Base-by-base conservation (phyloP, 1,140 invertebrate genomes). In the Zaprionus inermis region DNA sequence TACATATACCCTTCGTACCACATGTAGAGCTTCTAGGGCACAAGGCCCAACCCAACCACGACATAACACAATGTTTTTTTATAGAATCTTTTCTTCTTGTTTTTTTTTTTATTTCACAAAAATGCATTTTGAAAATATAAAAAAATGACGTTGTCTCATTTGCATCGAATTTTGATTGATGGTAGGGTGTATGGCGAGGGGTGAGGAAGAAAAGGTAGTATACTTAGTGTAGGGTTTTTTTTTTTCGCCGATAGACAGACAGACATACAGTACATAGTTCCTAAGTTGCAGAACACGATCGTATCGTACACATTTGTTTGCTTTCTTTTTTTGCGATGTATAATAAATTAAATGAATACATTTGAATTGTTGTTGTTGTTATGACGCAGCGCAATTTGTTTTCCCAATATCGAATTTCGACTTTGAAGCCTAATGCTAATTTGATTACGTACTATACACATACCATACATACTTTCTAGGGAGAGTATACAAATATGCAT, bases 311-410 rank as follows among this genome's bases (percentile, higher is more conserved):
- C 16, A 32, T 22, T 41, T 61, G 18, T 28, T 46, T 46, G 22
- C 28, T 51, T 32, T 18, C 24, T 44, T 64, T 18, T 51, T 32
- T 18, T 16, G n/a, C 54, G 49, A 41, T 41, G 34, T 41, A 61
- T 51, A 67, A 67, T 67, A 72, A 72, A 59, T 72, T 72, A 67
- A 72, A 72, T 72, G 70, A 72, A 41, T 72, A 41, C 70, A 54
- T 67, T 32, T 54, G 44, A 41, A 18, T 44, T 51, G 22, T 34
- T 32, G 34, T 60, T 38, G 24, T 56, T 22, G 18, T 44, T 11
- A 24, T 51, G 30, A 55, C 24, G 55, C 46, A 44, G 60, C 18
- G 24, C 60, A 58, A 51, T 66, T 49, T 18, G 36, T 36, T 54
- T 22, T 44, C 11, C 56, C 28, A 28, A 34, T 54, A 54, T 55